phyloP scores from a whole-genome alignment of 2,797 vertebrate species.

The Sebastes itinus region DNA sequence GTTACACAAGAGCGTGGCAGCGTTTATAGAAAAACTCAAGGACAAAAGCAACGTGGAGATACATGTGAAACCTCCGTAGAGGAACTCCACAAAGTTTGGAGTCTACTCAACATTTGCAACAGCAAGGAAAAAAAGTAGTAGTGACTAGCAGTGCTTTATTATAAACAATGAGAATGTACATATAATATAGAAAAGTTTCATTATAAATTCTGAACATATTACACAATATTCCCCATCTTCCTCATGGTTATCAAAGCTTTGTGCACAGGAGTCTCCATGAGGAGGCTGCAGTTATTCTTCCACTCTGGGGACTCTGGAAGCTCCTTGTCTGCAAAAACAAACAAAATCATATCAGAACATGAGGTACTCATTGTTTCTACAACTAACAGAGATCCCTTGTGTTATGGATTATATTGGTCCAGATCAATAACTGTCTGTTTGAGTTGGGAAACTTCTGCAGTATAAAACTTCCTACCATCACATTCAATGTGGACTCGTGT shows the following conservation, averaged over 20 bases:
- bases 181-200: not conserved
- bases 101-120: not conserved
- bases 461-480: constrained; percentile 72
- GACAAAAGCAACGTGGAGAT: constrained; percentile 13
- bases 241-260: constrained; percentile 72
- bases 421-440: not conserved
- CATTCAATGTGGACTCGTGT: constrained; percentile 77
- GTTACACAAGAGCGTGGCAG: constrained; percentile 72
- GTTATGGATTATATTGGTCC: not conserved
- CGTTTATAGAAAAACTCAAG: constrained; percentile 73
- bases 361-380: not conserved
- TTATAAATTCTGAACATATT: constrained; percentile 2
- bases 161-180: not conserved
- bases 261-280: constrained; percentile 78
- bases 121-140: not conserved
- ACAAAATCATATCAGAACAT: not conserved
- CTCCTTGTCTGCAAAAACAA: constrained; percentile 59
- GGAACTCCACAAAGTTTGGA: not conserved
- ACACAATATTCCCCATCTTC: constrained; percentile 60
- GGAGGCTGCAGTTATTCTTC: constrained; percentile 68
- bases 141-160: not conserved
- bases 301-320: constrained; percentile 70
- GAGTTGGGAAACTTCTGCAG: not conserved
- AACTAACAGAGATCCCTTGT: not conserved
- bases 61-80: constrained; percentile 1